Percentiles rank a stretch among this genome's conserved stretches.
Evolutionary conservation across 2,113 vertebrate species (phyloP).

Genomic region (Oreochromis aureus): DNA sequence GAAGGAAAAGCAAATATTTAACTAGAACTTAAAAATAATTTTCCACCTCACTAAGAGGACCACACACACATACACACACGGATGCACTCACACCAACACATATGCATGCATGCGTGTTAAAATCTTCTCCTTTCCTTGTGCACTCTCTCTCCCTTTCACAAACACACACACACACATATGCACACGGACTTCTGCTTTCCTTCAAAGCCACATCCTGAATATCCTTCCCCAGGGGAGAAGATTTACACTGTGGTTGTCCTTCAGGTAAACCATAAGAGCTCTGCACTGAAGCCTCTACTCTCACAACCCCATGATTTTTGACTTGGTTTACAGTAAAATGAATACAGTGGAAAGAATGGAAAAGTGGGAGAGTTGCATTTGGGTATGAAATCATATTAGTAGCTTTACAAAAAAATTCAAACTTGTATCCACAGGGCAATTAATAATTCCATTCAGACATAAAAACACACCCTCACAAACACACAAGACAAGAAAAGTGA

Average conservation of each 20-base stretch:
- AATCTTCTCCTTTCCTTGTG: background rate
- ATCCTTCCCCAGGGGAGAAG: constrained; percentile 51
- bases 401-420: background rate
- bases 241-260: constrained; percentile 68
- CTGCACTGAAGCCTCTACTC: constrained; percentile 14
- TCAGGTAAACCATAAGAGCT: constrained; percentile 64
- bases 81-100: constrained; percentile 25
- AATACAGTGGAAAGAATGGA: constrained; percentile 25
- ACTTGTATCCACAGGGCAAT: background rate
- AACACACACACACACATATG: background rate
- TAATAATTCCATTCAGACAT: background rate
- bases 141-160: background rate
- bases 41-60: constrained; percentile 60
- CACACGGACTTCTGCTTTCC: constrained; percentile 32
- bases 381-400: constrained; percentile 6
- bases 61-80: constrained; percentile 53
- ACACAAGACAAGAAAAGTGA: background rate
- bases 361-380: constrained; percentile 9
- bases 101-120: constrained; percentile 10
- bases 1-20: constrained; percentile 69
- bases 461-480: background rate
- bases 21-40: constrained; percentile 63
- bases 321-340: constrained; percentile 10
- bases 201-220: constrained; percentile 66
- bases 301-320: constrained; percentile 12